A percentile compares a stretch with the other conserved stretches of the same genome.
phyloP scores from a whole-genome alignment of 2,888 invertebrate genomes.

The Eupeodes latifasciatus region DNA sequence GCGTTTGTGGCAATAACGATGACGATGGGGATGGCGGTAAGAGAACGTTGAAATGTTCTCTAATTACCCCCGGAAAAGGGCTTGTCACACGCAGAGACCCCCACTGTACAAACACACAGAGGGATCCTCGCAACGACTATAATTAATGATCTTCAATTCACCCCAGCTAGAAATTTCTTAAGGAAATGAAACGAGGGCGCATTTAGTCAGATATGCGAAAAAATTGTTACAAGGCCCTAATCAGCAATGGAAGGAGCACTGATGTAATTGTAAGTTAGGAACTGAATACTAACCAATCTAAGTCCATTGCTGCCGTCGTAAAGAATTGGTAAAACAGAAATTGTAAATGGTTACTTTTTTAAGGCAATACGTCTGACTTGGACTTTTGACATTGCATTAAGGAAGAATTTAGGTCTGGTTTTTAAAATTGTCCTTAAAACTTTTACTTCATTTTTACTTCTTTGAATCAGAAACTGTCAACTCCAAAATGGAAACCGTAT shows the following conservation, averaged over 20 bases:
- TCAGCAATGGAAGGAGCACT: not conserved
- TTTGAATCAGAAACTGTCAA: too few species aligned
- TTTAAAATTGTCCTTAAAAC: too few species aligned
- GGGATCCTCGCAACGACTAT: constrained; percentile 50
- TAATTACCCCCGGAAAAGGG: constrained; percentile 73
- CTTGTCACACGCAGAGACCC: constrained; percentile 60
- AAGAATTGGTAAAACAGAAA: too few species aligned
- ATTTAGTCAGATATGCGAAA: not conserved
- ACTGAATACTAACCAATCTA: too few species aligned
- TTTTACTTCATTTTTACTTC: too few species aligned
- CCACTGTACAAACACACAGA: constrained; percentile 39
- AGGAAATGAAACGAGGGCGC: not conserved
- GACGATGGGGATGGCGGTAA: constrained; percentile 14
- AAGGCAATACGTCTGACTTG: too few species aligned
- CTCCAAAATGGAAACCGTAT: too few species aligned
- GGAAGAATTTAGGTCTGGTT: too few species aligned
- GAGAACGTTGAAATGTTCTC: constrained; percentile 57
- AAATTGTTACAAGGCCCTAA: not conserved
- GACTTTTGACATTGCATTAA: too few species aligned
- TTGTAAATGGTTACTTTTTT: too few species aligned
- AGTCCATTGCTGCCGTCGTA: too few species aligned
- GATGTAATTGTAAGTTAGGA: too few species aligned
- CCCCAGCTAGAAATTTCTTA: not conserved
- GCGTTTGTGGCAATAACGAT: not conserved
- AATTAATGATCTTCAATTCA: constrained; percentile 67